Evolutionary conservation across 2,888 invertebrate genomes (phyloP), one percentile per base, ranked within the genome.

Genomic region (Stenoptilia bipunctidactyla): DNA sequence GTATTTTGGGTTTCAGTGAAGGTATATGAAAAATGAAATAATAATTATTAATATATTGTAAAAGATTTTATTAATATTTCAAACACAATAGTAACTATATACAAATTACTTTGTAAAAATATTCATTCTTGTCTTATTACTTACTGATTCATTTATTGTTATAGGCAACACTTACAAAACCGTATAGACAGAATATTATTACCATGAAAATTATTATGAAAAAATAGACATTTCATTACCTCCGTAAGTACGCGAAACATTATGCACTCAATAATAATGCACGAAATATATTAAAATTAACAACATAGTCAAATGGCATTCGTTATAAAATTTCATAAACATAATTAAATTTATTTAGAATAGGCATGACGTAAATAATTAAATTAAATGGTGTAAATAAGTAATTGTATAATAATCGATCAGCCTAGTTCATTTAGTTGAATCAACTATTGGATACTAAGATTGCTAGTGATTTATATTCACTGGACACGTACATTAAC

Each of bases 51-150:
- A 30, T 30, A 30, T 30, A 30, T 30, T 80, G 74, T 80, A 79
- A 80, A 80, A 82, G 74, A 68, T 75, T 80, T 82, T 79, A 79
- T 76, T 77, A 71, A 73, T 82, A 76, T 73, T 72, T 79, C 73
- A 76, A 80, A 80, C 82, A 77, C 75, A 75, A 71, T 79, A 30
- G 30, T 77, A 71, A 62, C 75, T 82, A 83, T 83, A 69, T 83
- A 83, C 83, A 82, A 72, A 79, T 83, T 82, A 80, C 67, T 75
- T 77, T 82, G 83, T 82, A 83, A 82, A 82, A 83, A 83, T 82
- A 83, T 82, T 76, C 69, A 79, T 75, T 79, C 72, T 80, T 69
- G 71, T 77, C 79, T 80, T 77, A 76, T 67, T 72, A 73, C 64
- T 70, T 76, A 77, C 68, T 77, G 79, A 77, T 79, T 79, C 64